Evolutionary conservation across 2,113 vertebrate genomes (phyloP).

Genomic region (Platycercus adscitus): DNA sequence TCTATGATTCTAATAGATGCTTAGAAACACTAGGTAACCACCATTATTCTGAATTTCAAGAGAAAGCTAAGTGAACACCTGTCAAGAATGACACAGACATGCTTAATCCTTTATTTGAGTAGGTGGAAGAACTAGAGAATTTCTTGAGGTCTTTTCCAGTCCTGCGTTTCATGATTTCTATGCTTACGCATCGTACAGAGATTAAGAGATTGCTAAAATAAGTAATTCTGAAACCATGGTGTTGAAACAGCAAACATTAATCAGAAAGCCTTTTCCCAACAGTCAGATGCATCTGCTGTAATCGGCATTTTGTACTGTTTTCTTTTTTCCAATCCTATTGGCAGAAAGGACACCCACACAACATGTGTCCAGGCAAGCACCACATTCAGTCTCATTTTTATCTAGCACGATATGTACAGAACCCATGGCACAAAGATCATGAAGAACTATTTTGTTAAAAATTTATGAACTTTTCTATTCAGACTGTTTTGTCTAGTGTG

Average conservation of each 20-base stretch:
- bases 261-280: neutral
- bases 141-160: constrained; percentile 53
- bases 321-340: constrained; percentile 38
- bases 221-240: constrained; percentile 1
- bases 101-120: constrained; percentile 31
- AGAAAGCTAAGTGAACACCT: constrained; percentile 23
- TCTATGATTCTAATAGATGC: neutral
- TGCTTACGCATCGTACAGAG: neutral
- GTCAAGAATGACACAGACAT: constrained; percentile 16
- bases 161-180: neutral
- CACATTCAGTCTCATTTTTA: neutral
- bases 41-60: constrained; percentile 1
- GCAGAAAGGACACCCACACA: constrained; percentile 60
- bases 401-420: constrained; percentile 37
- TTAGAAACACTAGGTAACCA: neutral
- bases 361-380: constrained; percentile 47
- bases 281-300: constrained; percentile 28
- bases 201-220: constrained; percentile 41
- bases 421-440: neutral
- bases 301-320: constrained; percentile 22
- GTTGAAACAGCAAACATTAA: constrained; percentile 27
- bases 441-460: neutral
- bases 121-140: constrained; percentile 21
- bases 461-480: neutral
- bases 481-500: neutral